A percentile compares a stretch with the other conserved stretches of the same genome.
Conservation (phyloP, 1,140 invertebrate genomes). For the Triops longicaudatus region DNA sequence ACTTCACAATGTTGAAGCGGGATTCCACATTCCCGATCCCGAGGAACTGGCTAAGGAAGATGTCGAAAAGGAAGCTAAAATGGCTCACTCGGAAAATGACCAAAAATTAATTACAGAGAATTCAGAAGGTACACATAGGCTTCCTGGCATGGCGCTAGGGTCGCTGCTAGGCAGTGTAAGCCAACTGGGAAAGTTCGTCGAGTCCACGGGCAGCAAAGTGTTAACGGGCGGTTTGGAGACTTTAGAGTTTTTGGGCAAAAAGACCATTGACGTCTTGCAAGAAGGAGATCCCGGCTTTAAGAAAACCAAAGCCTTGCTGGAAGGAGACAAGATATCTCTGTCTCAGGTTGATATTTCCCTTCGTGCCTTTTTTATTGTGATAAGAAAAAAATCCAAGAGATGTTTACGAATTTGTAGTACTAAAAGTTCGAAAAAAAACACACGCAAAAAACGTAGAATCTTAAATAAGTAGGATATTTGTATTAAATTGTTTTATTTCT, state of each 20-base stretch:
- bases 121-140: conserved; percentile 18
- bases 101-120: background rate
- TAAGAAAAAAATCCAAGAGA: no score
- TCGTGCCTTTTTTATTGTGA: no score
- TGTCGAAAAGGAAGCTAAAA: conserved; percentile 37
- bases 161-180: conserved; percentile 51
- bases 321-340: conserved; percentile 48
- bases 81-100: conserved; percentile 25
- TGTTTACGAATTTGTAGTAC: no score
- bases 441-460: no score
- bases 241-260: conserved; percentile 82
- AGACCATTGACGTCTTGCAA: conserved; percentile 84
- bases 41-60: conserved; percentile 52
- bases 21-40: conserved; percentile 65
- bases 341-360: conserved; percentile 41
- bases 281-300: conserved; percentile 79
- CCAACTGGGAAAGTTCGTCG: conserved; percentile 44
- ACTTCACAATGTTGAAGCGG: conserved; percentile 54
- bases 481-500: no score
- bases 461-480: no score
- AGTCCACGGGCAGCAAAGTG: conserved; percentile 66
- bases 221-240: conserved; percentile 76
- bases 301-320: conserved; percentile 67
- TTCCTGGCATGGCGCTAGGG: conserved; percentile 41
- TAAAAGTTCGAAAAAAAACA: no score